phyloP scores from a whole-genome alignment of 2,113 vertebrate genomes.

The Alethe castanea region DNA sequence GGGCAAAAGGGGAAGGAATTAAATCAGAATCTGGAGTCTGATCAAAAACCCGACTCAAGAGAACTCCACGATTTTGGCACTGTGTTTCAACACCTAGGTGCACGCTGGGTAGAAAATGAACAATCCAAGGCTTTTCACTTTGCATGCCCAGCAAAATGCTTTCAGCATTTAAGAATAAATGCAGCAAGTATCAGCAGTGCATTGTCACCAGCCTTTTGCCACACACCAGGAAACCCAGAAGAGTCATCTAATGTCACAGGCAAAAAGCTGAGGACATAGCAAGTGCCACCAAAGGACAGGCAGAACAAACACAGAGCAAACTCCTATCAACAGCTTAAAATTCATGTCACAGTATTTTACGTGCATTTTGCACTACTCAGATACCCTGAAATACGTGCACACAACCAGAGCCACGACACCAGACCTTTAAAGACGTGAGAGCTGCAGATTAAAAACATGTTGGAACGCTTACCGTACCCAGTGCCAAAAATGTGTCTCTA shows the following conservation, averaged over 20 bases:
- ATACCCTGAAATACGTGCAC: conserved; percentile 61
- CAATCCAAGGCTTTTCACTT: background rate
- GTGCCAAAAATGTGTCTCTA: conserved; percentile 86
- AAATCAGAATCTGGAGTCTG: background rate
- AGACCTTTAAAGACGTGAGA: conserved; percentile 75
- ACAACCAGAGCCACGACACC: conserved; percentile 77
- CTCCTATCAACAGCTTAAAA: background rate
- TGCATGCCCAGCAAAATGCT: background rate
- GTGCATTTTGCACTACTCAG: conserved; percentile 11
- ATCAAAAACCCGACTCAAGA: background rate
- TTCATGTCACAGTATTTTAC: background rate
- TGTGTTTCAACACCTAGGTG: background rate
- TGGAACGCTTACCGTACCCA: conserved; percentile 79
- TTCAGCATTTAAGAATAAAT: background rate
- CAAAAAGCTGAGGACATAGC: background rate
- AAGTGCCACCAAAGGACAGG: background rate
- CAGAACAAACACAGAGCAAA: background rate
- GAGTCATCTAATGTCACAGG: background rate
- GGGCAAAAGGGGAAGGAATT: background rate
- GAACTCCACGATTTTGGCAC: background rate
- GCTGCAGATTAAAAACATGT: conserved; percentile 80
- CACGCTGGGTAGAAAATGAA: background rate
- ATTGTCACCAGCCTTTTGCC: background rate
- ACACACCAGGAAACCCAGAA: background rate
- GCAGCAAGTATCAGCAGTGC: background rate